phyloP scores from a whole-genome alignment of 2,797 vertebrate species.

The Artibeus jamaicensis region DNA sequence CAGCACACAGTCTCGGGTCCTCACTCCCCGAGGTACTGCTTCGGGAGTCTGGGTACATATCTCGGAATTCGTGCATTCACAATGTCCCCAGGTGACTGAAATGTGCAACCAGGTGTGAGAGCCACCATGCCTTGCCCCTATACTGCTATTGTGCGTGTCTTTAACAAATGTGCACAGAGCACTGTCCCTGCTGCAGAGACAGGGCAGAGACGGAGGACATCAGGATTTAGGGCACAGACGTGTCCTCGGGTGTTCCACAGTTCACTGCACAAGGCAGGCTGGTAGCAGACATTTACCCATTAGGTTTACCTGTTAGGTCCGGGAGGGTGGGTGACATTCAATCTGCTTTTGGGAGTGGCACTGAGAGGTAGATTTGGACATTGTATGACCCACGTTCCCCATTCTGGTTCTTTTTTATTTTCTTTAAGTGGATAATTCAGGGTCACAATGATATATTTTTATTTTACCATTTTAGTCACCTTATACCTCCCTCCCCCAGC shows the following conservation, averaged over 20 bases:
- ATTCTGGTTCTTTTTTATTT: no score
- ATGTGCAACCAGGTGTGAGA: not conserved
- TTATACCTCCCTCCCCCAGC: no score
- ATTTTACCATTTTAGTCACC: no score
- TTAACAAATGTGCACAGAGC: not conserved
- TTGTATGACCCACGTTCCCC: not conserved
- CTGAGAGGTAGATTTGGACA: not conserved
- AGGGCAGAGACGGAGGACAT: not conserved
- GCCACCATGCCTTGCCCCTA: not conserved
- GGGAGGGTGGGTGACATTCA: not conserved
- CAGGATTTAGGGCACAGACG: not conserved
- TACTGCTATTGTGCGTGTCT: not conserved
- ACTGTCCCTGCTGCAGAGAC: not conserved
- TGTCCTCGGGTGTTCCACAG: not conserved
- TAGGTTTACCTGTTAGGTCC: not conserved
- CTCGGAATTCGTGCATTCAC: not conserved
- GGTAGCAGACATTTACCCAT: not conserved
- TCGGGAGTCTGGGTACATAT: not conserved
- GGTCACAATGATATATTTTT: no score
- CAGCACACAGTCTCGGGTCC: not conserved
- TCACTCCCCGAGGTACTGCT: not conserved
- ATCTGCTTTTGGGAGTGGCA: not conserved
- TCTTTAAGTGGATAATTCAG: no score
- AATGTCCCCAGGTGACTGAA: not conserved
- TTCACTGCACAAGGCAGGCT: not conserved